Evolutionary conservation across 2,797 vertebrate species (phyloP).

Genomic region (Trichosurus vulpecula): DNA sequence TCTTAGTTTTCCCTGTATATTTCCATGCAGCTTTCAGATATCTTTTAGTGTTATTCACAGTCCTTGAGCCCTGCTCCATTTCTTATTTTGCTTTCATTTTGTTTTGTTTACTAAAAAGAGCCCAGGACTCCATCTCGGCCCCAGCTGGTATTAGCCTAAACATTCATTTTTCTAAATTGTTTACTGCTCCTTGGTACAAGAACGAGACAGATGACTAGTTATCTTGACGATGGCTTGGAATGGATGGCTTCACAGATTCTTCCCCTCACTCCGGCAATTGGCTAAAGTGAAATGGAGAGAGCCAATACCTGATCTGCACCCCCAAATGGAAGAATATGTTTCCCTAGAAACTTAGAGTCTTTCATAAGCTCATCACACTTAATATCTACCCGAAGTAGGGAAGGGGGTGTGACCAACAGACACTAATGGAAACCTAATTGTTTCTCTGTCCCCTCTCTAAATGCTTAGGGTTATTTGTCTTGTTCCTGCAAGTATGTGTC

Average conservation of each 20-base stretch:
- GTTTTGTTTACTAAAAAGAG: constrained; percentile 11
- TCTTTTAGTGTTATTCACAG: neutral
- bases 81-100: constrained; percentile 30
- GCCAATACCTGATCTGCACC: neutral
- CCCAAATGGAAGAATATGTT: constrained; percentile 5
- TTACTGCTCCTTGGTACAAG: neutral
- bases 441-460: neutral
- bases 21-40: neutral
- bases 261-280: neutral
- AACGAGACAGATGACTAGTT: neutral
- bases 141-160: constrained; percentile 14
- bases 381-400: neutral
- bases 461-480: neutral
- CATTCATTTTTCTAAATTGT: constrained; percentile 23
- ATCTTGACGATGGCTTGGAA: neutral
- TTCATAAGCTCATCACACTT: neutral
- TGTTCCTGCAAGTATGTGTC: neutral
- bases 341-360: neutral
- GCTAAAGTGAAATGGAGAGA: neutral
- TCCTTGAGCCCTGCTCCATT: neutral
- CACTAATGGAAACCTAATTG: neutral
- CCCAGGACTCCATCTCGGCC: neutral
- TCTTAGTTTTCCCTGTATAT: neutral
- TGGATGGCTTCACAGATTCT: constrained; percentile 5
- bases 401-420: neutral